Base-by-base conservation (phyloP, 1,140 invertebrate genomes). In the Drosophila melanogaster region DNA sequence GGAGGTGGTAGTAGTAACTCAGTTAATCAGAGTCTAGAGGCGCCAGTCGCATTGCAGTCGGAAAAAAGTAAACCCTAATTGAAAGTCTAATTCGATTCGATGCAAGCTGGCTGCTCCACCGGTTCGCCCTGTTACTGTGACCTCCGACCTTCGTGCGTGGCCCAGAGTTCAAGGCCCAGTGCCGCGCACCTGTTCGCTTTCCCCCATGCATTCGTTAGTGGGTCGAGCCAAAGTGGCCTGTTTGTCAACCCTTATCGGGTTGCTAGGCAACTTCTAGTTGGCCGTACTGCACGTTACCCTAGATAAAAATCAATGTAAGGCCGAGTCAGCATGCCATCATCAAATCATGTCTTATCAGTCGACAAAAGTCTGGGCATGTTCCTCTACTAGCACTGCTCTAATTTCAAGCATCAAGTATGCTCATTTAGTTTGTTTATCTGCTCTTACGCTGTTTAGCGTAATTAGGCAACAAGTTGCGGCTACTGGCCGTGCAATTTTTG, bases 251-350 rank as follows among this genome's bases (percentile, higher is more conserved):
- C 54, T 66, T 75, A 70, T 71, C 60, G 46, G 33, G 83, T 79
- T 86, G 83, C 81, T 43, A 87, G 60, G 83, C 57, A 43, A 15
- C 41, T 22, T 24, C 22, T 30, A 37, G 26, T 35, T 38, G 8
- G 12, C 24, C 22, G 6, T 5, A 40, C 49, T 30, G n/a, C 22
- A 37, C 17, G 26, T 43, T 64, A 3, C 22, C 74, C 22, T 77
- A 83, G 80, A 84, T 84, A 84, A 84, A 84, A 80, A 80, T 77
- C 73, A 77, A 76, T 77, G 61, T 67, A 35, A 69, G 73, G 61
- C 50, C 54, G 11, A 75, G 67, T 70, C 67, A 49, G 38, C 30
- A 8, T 37, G 43, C n/a, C 64, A 70, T 70, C 64, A 17, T 26
- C 37, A 37, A 53, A 4, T 30, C 30, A 30, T 14, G 24, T 12